phyloP scores from a whole-genome alignment of 2,113 vertebrate genomes.

The Antennarius striatus region DNA sequence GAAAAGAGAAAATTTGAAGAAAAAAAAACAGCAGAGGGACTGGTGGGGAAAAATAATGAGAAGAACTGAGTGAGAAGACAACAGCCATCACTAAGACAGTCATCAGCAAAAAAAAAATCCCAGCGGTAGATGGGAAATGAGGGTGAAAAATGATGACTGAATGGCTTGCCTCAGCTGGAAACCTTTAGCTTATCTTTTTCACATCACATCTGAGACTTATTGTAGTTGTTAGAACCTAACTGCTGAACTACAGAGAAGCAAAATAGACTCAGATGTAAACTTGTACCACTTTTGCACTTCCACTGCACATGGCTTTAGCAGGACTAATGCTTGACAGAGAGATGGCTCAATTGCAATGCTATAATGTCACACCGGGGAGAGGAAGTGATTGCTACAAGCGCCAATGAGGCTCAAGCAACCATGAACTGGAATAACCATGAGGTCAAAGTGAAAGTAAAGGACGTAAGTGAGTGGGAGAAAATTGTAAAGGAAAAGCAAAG shows the following conservation, averaged over 20 bases:
- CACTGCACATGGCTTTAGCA: conserved; percentile 38
- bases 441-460: conserved; percentile 23
- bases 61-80: conserved; percentile 42
- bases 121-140: conserved; percentile 42
- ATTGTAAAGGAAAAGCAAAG: neutral
- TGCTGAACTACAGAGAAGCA: conserved; percentile 19
- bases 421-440: conserved; percentile 60
- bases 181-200: conserved; percentile 44
- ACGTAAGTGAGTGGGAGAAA: neutral
- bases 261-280: conserved; percentile 45
- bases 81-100: conserved; percentile 45
- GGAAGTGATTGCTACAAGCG: conserved; percentile 22
- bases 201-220: conserved; percentile 53
- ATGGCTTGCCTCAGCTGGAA: conserved; percentile 46
- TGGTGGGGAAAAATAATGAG: conserved; percentile 29
- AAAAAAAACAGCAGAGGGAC: conserved; percentile 28
- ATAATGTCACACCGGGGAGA: conserved; percentile 58
- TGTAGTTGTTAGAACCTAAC: conserved; percentile 38
- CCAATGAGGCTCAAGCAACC: conserved; percentile 40
- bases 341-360: conserved; percentile 76
- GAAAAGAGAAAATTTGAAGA: conserved; percentile 33
- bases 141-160: conserved; percentile 47
- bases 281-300: conserved; percentile 34
- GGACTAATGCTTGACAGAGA: conserved; percentile 60
- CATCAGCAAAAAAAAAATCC: conserved; percentile 55